Evolutionary conservation across 2,888 invertebrate species (phyloP), one percentile per base, ranked within the genome.

Genomic region (Oxytorus armatus): DNA sequence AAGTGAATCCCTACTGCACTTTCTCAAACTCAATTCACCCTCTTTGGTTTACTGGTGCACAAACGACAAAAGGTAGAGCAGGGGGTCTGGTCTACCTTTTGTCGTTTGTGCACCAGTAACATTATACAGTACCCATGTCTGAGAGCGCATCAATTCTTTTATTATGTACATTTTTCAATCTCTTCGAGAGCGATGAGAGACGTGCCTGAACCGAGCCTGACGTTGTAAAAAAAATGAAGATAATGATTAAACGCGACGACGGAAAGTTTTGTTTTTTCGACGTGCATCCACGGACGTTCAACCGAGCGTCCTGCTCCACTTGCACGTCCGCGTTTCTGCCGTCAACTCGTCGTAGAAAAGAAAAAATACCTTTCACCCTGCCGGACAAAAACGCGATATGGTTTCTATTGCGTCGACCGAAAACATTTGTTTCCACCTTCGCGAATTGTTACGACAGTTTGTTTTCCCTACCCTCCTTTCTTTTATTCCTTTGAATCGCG

Each of bases 201-300:
- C 23, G 49, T 51, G 18, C 21, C 42, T 51, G 18, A 23, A 66
- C n/a, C 49, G 78, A 53, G 61, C 25, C 23, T 49, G 44, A 78
- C 51, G 42, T 51, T 42, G 66, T 29, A 29, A 47, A 55, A 59
- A 61, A 69, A 68, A 69, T 69, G 42, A 68, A 49, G 74, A 47
- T 55, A 55, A 79, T 74, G 23, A 79, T 79, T 79, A 69, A 68
- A n/a, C n/a, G n/a, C 14, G 72, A 21, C 49, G 63, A 63, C 29
- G 49, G 29, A 39, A 49, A 68, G 39, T 7, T 65, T 70, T 59
- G 14, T 4, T 39, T 36, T 29, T 5, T 73, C 49, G 51, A 5
- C 39, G 39, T n/a, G 42, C 21, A 33, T 53, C 65, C 2, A 39
- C n/a, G 14, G 14, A 11, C 49, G 39, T 61, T 63, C 61, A 55